Percentiles rank a stretch among this genome's conserved stretches.
These are phyloP conservation scores for Campaea margaritaria DNA, from an alignment of 2,888 invertebrate species.

Conservation along the genomic window DNA sequence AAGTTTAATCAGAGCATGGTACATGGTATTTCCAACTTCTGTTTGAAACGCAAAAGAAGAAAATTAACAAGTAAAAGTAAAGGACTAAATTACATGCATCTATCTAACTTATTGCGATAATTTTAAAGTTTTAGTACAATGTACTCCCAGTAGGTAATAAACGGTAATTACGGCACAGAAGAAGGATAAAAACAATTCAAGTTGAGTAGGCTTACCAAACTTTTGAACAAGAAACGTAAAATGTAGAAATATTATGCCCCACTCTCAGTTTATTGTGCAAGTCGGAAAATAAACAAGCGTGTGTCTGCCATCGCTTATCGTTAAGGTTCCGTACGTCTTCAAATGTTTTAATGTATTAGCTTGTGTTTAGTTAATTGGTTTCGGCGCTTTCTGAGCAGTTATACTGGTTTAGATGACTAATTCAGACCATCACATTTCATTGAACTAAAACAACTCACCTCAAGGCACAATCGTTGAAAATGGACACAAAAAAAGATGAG, in stretches of 20 bases:
- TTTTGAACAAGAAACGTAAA: slow-evolving; percentile 61
- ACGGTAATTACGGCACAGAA: slow-evolving; percentile 46
- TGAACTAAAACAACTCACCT: too few relatives aligned
- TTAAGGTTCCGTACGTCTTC: slow-evolving; percentile 2
- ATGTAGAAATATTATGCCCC: slow-evolving; percentile 60
- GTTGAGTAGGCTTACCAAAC: slow-evolving; percentile 47
- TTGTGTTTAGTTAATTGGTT: too few relatives aligned
- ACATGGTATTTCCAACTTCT: too few relatives aligned
- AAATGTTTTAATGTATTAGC: background rate
- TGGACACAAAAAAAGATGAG: too few relatives aligned
- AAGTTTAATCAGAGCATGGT: too few relatives aligned
- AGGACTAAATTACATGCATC: slow-evolving; percentile 3
- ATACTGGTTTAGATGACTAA: too few relatives aligned
- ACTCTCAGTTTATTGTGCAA: slow-evolving; percentile 59
- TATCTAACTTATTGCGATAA: slow-evolving; percentile 22
- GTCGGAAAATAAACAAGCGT: slow-evolving; percentile 41
- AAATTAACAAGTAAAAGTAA: background rate
- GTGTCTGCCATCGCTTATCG: background rate
- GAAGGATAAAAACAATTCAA: slow-evolving; percentile 37
- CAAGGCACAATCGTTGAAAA: too few relatives aligned
- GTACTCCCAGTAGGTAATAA: slow-evolving; percentile 36
- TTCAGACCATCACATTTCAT: too few relatives aligned
- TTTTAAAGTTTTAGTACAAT: slow-evolving; percentile 17
- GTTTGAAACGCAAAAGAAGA: too few relatives aligned
- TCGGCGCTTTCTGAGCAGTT: too few relatives aligned